Base-by-base conservation (phyloP, 2,888 invertebrate genomes). In the Eudasyphora cyanicolor region DNA sequence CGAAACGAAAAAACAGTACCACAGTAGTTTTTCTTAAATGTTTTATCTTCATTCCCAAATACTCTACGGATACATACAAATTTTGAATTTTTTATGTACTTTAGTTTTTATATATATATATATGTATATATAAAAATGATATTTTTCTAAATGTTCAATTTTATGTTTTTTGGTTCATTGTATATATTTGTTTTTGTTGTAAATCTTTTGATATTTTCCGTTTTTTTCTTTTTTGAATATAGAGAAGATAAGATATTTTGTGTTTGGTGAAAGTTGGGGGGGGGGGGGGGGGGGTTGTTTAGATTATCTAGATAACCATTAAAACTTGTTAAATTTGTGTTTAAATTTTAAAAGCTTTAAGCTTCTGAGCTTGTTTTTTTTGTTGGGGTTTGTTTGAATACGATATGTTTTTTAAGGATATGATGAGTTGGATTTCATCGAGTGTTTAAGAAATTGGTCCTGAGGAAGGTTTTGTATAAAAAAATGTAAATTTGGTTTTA, bases 381-480 rank as follows among this genome's bases (percentile, higher is more conserved):
- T 54, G 14, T 69, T 45, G n/a, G n/a, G n/a, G n/a, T n/a, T 21
- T 67, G 71, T 80, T 45, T 80, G 54, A 74, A 75, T 71, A 84
- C 84, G 84, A 84, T 84, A 84, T 84, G 84, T 84, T 71, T 49
- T 69, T 79, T 75, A 76, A 75, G 32, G 84, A 84, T 84, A 84
- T 84, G 84, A 84, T 78, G 80, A 81, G 67, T 67, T 10, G 21
- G 12, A 64, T 35, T 76, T 84, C 81, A 81, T 84, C 84, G 60
- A 32, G 54, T 42, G 54, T 57, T 35, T 64, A 38, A 64, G 19
- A 29, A 49, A 64, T 76, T 81, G 84, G 84, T 84, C 84, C 84
- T 84, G 84, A 83, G 83, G 75, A n/a, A n/a, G n/a, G n/a, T n/a
- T 74, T 79, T 29, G 29, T 60, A 29, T 7, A 17, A 60, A 29